Conservation (phyloP, 1,140 invertebrate genomes). For the Rhyzopertha dominica region DNA sequence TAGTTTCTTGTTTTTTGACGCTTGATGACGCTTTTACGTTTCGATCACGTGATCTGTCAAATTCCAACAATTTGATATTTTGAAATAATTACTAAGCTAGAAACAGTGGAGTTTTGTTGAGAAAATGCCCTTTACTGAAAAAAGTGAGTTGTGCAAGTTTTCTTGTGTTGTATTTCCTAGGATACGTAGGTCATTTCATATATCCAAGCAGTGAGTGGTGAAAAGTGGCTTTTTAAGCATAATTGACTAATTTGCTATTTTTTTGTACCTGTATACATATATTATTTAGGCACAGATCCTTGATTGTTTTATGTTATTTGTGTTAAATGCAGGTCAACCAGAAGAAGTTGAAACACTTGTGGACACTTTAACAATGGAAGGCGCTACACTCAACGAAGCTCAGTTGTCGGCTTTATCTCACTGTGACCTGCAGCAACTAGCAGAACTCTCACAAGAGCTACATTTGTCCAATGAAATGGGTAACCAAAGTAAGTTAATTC, state of each 20-base stretch:
- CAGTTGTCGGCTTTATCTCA: slow-evolving; percentile 22
- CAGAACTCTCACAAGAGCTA: slow-evolving; percentile 32
- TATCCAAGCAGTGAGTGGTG: neutral
- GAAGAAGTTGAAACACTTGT: slow-evolving; percentile 25
- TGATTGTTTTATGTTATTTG: neutral
- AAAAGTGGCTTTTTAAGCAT: slow-evolving; percentile 1
- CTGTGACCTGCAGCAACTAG: slow-evolving; percentile 29
- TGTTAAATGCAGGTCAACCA: slow-evolving; percentile 10
- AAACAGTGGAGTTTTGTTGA: slow-evolving; percentile 16
- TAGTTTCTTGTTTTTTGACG: too few species aligned
- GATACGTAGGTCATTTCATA: slow-evolving; percentile 1
- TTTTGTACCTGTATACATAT: slow-evolving; percentile 1
- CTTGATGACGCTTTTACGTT: too few species aligned
- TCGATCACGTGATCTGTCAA: slow-evolving; percentile 32
- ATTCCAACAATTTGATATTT: slow-evolving; percentile 34
- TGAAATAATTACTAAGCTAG: slow-evolving; percentile 22
- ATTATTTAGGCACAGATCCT: slow-evolving; percentile 1
- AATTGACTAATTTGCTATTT: slow-evolving; percentile 2
- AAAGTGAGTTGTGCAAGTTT: slow-evolving; percentile 14
- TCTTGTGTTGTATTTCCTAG: neutral
- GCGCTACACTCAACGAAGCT: slow-evolving; percentile 16
- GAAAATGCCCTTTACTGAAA: slow-evolving; percentile 25
- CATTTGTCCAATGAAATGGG: slow-evolving; percentile 31
- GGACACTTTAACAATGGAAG: slow-evolving; percentile 29
- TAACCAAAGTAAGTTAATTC: slow-evolving; percentile 26